Evolutionary conservation across 2,797 vertebrate species (phyloP).

Genomic region (Cossypha caffra): DNA sequence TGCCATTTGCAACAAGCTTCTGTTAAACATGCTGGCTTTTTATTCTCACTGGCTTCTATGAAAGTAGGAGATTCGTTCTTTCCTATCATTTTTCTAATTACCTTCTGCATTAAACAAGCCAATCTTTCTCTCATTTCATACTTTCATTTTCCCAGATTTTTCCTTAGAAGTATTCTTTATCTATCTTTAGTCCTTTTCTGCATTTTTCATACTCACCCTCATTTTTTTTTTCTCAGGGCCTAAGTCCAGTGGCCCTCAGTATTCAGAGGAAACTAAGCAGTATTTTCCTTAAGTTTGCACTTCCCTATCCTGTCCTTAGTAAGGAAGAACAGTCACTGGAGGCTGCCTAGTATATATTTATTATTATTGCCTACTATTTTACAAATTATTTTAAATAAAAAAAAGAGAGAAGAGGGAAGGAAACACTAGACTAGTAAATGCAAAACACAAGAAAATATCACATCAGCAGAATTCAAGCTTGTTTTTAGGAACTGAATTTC

Average conservation of each 20-base stretch:
- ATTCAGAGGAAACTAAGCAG: neutral
- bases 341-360: neutral
- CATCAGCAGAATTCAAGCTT: neutral
- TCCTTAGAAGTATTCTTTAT: neutral
- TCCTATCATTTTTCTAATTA: neutral
- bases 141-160: neutral
- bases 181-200: neutral
- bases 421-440: neutral
- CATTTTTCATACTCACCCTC: neutral
- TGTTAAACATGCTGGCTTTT: neutral
- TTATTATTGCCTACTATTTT: neutral
- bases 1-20: neutral
- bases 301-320: neutral
- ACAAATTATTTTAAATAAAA: neutral
- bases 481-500: neutral
- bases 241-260: neutral
- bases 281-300: neutral
- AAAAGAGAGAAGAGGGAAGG: neutral
- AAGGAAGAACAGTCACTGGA: neutral
- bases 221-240: neutral
- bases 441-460: neutral
- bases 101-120: neutral
- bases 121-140: neutral
- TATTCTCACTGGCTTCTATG: neutral
- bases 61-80: conserved; percentile 25